Conservation (phyloP, 1,140 invertebrate genomes). For the Battus philenor region DNA sequence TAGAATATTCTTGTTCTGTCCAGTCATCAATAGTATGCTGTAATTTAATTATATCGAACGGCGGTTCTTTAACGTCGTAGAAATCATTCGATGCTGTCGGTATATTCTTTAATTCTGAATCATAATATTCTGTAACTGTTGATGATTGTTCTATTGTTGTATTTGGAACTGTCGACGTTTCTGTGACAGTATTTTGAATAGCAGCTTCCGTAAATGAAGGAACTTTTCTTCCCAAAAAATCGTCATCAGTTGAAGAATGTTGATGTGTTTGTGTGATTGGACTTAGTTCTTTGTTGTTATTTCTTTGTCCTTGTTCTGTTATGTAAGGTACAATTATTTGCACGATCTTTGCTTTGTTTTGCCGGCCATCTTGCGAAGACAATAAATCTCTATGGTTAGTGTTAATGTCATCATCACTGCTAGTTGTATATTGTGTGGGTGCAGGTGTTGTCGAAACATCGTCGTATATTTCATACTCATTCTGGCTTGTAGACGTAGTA, state of each 20-base stretch:
- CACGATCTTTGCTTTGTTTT: constrained; percentile 75
- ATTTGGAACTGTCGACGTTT: constrained; percentile 47
- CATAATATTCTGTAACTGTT: constrained; percentile 39
- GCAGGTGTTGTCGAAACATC: constrained; percentile 42
- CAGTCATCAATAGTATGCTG: constrained; percentile 90
- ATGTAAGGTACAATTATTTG: constrained; percentile 89
- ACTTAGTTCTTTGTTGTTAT: constrained; percentile 36
- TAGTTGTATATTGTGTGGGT: constrained; percentile 26
- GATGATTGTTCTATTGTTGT: constrained; percentile 38
- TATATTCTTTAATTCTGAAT: constrained; percentile 36
- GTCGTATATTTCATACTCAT: constrained; percentile 66
- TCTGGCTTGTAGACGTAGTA: constrained; percentile 29
- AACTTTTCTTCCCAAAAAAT: constrained; percentile 70
- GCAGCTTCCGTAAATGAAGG: constrained; percentile 48
- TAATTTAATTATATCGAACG: constrained; percentile 82
- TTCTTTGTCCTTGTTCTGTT: constrained; percentile 76
- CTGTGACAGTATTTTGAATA: constrained; percentile 30
- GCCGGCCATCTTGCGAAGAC: constrained; percentile 33
- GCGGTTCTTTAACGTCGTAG: constrained; percentile 71
- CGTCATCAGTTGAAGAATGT: constrained; percentile 44
- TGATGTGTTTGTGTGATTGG: constrained; percentile 40
- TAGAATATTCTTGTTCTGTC: constrained; percentile 86
- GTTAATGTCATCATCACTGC: constrained; percentile 35
- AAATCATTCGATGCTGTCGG: constrained; percentile 49
- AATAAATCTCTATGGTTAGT: constrained; percentile 41